Evolutionary conservation across 2,113 vertebrate genomes (phyloP).

Genomic region (Pomatorhinus ruficollis): DNA sequence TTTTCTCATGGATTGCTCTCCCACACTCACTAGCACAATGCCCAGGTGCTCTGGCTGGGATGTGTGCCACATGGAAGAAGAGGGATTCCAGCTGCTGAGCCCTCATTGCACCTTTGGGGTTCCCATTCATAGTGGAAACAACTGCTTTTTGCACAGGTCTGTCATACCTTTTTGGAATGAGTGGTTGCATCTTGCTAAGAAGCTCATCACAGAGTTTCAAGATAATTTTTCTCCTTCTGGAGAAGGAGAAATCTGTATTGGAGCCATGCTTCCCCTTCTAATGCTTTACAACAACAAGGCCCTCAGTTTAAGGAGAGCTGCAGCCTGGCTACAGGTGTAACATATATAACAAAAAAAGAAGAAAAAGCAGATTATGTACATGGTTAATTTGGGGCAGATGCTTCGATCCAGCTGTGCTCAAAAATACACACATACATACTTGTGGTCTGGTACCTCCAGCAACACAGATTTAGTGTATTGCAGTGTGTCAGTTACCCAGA

Average conservation of each 20-base stretch:
- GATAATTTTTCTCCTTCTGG: background rate
- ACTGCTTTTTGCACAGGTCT: background rate
- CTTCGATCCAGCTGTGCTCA: background rate
- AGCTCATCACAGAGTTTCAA: background rate
- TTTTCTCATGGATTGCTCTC: background rate
- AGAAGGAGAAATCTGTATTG: background rate
- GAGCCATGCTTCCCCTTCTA: fast-evolving
- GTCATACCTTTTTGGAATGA: background rate
- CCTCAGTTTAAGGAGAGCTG: background rate
- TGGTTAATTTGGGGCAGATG: background rate
- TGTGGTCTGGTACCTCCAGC: background rate
- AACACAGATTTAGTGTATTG: background rate
- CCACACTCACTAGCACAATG: fast-evolving
- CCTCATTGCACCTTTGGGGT: background rate
- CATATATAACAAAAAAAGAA: background rate
- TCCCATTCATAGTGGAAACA: background rate
- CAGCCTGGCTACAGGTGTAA: background rate
- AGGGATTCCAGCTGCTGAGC: background rate
- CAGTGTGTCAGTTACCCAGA: background rate
- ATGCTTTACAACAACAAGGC: fast-evolving
- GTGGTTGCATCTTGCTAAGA: background rate
- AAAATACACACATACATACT: background rate
- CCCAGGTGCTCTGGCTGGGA: background rate
- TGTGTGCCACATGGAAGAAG: background rate
- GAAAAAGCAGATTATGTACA: background rate